Conservation (phyloP, 2,888 invertebrate genomes). For the Calameuta idolon region DNA sequence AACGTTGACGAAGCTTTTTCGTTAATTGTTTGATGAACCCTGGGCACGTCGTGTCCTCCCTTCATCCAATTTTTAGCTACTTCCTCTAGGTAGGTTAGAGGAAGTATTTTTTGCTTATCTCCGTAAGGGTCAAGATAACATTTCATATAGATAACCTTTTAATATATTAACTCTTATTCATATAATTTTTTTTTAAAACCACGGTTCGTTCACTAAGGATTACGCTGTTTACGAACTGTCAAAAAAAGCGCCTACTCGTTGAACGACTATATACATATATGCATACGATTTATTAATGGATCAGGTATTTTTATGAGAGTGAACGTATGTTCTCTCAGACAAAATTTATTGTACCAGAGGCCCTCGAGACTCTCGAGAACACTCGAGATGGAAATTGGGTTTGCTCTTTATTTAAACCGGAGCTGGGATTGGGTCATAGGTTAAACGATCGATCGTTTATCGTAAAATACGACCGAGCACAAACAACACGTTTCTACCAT, state of each 20-base stretch:
- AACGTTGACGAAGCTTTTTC: slow-evolving; percentile 17
- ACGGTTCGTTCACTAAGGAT: too few relatives aligned
- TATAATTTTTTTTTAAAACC: too few relatives aligned
- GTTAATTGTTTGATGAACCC: slow-evolving; percentile 33
- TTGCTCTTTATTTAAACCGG: slow-evolving; percentile 17
- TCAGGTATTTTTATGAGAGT: background rate
- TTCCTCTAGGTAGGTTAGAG: background rate
- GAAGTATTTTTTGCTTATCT: background rate
- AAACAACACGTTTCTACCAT: too few relatives aligned
- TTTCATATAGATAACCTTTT: background rate
- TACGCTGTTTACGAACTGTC: too few relatives aligned
- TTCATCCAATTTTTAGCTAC: slow-evolving; percentile 17
- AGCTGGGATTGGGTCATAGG: slow-evolving; percentile 11
- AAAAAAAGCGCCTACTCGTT: too few relatives aligned
- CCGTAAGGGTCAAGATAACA: background rate
- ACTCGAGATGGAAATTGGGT: slow-evolving; percentile 11
- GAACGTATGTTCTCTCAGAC: background rate
- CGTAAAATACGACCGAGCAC: background rate
- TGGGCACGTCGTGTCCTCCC: slow-evolving; percentile 18
- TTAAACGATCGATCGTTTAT: background rate
- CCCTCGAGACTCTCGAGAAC: slow-evolving; percentile 21
- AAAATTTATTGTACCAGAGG: background rate
- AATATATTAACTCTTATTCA: background rate
- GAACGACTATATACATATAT: too few relatives aligned
- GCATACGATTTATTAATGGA: background rate